Conservation (phyloP, 2,888 invertebrate species). For the Protonemura montana region DNA sequence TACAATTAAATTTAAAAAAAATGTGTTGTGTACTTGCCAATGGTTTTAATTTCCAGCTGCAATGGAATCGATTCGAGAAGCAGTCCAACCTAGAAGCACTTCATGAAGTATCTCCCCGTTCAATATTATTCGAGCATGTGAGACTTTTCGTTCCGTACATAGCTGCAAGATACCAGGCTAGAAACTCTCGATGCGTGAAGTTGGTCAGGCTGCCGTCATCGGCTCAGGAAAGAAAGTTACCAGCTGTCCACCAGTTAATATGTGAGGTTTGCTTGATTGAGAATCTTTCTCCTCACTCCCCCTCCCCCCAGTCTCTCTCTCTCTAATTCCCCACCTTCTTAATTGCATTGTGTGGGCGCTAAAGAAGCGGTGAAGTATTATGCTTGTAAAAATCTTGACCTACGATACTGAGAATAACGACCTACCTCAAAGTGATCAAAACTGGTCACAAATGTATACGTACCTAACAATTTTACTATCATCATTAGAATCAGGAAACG, state of each 20-base stretch:
- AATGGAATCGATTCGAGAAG: not conserved
- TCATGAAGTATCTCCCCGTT: not conserved
- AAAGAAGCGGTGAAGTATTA: not conserved
- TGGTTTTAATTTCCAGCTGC: not conserved
- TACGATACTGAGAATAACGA: not conserved
- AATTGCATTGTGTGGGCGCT: not conserved
- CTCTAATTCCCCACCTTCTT: not conserved
- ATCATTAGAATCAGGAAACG: too few species aligned
- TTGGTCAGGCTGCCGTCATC: not conserved
- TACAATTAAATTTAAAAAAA: not conserved
- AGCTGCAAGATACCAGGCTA: not conserved
- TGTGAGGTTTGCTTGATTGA: not conserved
- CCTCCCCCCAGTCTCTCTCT: not conserved
- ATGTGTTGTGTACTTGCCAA: not conserved
- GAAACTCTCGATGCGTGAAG: not conserved
- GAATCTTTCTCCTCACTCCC: not conserved
- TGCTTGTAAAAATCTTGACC: not conserved
- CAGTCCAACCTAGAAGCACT: not conserved
- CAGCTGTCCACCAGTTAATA: not conserved
- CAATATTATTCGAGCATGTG: not conserved
- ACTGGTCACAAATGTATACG: not conserved
- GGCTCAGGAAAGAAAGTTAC: not conserved
- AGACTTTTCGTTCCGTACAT: not conserved
- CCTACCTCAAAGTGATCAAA: not conserved
- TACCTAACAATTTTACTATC: too few species aligned